Conservation (phyloP, 2,113 vertebrate species). For the Athene cunicularia region DNA sequence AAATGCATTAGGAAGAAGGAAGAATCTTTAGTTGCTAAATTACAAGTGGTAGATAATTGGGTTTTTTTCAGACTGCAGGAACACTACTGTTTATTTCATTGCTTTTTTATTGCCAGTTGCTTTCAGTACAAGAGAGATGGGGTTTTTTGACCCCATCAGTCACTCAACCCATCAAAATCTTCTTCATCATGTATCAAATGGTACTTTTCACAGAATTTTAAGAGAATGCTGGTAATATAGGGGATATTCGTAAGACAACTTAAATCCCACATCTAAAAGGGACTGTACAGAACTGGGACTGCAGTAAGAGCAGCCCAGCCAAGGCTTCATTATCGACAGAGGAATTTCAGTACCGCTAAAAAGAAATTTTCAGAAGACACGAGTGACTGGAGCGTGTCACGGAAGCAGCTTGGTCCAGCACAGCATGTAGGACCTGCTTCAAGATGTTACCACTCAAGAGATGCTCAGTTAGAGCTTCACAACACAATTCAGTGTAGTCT, state of each 20-base stretch:
- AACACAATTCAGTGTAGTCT: background rate
- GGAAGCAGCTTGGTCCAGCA: constrained; percentile 17
- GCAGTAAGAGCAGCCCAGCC: background rate
- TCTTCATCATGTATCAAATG: accelerated
- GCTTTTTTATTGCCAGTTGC: background rate
- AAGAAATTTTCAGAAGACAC: background rate
- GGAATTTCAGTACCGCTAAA: background rate
- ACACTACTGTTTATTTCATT: background rate
- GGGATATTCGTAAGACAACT: accelerated
- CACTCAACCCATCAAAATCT: accelerated
- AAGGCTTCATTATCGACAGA: background rate
- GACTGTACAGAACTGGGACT: background rate
- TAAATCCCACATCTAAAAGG: background rate
- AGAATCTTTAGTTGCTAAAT: background rate
- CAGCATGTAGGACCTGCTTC: background rate
- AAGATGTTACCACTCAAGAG: background rate
- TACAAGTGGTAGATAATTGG: background rate
- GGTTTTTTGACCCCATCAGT: background rate
- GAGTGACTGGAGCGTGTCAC: background rate
- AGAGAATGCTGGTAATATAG: background rate
- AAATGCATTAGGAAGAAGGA: background rate
- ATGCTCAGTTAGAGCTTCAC: background rate
- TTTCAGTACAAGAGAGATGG: background rate
- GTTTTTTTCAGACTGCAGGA: background rate
- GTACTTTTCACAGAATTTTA: background rate